phyloP scores from a whole-genome alignment of 2,797 vertebrate species.

The Neoniphon sammara region DNA sequence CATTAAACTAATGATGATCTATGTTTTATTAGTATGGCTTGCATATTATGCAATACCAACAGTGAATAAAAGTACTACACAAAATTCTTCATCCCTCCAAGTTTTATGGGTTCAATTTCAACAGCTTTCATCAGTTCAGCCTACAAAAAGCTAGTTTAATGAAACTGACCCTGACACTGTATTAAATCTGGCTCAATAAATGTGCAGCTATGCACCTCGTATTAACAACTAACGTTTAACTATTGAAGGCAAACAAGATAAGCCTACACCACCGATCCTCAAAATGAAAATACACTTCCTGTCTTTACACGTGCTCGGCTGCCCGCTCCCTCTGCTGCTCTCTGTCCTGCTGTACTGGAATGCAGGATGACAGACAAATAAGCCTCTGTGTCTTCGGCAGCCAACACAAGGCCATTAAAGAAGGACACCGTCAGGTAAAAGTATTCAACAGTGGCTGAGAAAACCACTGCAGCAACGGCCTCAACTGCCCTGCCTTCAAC shows the following conservation, averaged over 20 bases:
- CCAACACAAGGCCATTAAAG: constrained; percentile 27
- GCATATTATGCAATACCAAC: constrained; percentile 8
- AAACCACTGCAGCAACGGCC: constrained; percentile 35
- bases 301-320: constrained; percentile 66
- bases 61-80: not conserved
- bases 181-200: constrained; percentile 2
- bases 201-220: not conserved
- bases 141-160: not conserved
- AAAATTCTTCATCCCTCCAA: constrained; percentile 20
- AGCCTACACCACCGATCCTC: constrained; percentile 27
- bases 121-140: not conserved
- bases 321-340: constrained; percentile 42
- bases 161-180: not conserved
- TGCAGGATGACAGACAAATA: constrained; percentile 63
- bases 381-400: constrained; percentile 44
- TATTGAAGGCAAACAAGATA: constrained; percentile 24
- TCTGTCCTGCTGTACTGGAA: constrained; percentile 59
- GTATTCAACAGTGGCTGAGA: constrained; percentile 26
- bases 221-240: constrained; percentile 8
- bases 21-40: not conserved
- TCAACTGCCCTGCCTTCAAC: constrained; percentile 34
- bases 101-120: constrained; percentile 20
- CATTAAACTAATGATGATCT: not conserved
- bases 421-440: constrained; percentile 53
- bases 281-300: constrained; percentile 71